phyloP scores from a whole-genome alignment of 2,797 vertebrate genomes.

The Glossophaga mutica region DNA sequence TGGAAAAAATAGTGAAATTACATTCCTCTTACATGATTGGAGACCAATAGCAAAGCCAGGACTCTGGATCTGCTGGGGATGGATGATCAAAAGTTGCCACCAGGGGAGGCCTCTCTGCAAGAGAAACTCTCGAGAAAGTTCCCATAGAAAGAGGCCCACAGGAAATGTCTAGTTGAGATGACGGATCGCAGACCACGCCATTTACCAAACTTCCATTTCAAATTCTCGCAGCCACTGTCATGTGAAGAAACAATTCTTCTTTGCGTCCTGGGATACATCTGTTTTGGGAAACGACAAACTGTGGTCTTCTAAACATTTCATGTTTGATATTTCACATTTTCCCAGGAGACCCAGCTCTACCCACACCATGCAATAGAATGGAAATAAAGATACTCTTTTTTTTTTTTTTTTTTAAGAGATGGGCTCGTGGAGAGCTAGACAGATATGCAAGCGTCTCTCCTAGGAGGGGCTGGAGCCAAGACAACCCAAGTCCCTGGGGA shows the following conservation, averaged over 20 bases:
- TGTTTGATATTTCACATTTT: slow-evolving; percentile 62
- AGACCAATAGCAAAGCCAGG: background rate
- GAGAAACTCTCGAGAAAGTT: slow-evolving; percentile 48
- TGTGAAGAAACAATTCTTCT: slow-evolving; percentile 33
- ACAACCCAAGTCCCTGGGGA: background rate
- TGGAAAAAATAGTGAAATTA: background rate
- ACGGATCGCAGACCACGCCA: slow-evolving; percentile 50
- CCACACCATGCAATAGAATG: background rate
- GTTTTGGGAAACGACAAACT: slow-evolving; percentile 51
- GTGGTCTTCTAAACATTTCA: slow-evolving; percentile 43
- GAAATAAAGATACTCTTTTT: slow-evolving; percentile 9
- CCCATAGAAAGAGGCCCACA: slow-evolving; percentile 63
- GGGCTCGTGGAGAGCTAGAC: background rate
- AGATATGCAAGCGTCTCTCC: background rate
- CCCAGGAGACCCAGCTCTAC: slow-evolving; percentile 15
- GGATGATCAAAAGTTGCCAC: background rate
- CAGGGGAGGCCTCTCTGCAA: background rate
- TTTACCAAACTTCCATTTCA: slow-evolving; percentile 52
- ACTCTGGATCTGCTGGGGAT: background rate
- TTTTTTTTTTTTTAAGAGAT: background rate
- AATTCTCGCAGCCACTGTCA: background rate
- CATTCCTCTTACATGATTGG: background rate
- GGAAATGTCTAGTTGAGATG: slow-evolving; percentile 73
- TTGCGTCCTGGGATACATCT: slow-evolving; percentile 1
- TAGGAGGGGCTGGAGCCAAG: background rate